Evolutionary conservation across 2,888 invertebrate species (phyloP), one percentile per base, ranked within the genome.

Genomic region (Drosophila anomelani): DNA sequence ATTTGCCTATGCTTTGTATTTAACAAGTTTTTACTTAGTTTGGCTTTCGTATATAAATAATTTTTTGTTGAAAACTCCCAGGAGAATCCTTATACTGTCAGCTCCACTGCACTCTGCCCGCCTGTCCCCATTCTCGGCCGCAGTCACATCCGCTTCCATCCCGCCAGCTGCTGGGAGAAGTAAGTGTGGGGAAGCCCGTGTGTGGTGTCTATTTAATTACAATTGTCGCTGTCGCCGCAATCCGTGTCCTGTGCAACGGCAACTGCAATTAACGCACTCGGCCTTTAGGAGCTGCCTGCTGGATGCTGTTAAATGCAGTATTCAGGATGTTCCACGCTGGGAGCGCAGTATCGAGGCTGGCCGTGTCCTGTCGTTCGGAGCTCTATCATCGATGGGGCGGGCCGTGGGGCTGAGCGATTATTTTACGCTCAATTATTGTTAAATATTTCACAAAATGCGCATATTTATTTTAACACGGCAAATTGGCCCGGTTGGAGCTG

Each of bases 401-500:
- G 73, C 60, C 58, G 70, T 38, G 54, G 61, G 71, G 76, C 74
- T 44, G 75, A 70, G 83, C 83, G 89, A 87, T 90, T 88, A 89
- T 91, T 91, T 91, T 89, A 90, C 88, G 91, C 91, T 91, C 91
- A 91, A 91, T 91, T 91, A 91, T 91, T 91, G 89, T 91, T 91
- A 91, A 91, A 91, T 91, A 90, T 91, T 88, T 89, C 78, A 84
- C 83, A 82, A 87, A 90, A 87, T 90, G 89, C 80, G 74, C 66
- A 80, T 80, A 82, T 86, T 86, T 85, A 76, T 75, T 87, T 76
- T 76, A 71, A 73, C 81, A 71, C 69, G 71, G 57, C 57, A 84
- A 73, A 81, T 76, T 85, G 82, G 61, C 72, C 49, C 58, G 76
- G 61, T 67, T 64, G 47, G 76, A 63, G 46, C 47, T 55, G 68